Percentiles rank a stretch among this genome's conserved stretches.
These are phyloP conservation scores for Ochropleura plecta DNA, from an alignment of 2,888 invertebrate genomes.

Conservation along the genomic window DNA sequence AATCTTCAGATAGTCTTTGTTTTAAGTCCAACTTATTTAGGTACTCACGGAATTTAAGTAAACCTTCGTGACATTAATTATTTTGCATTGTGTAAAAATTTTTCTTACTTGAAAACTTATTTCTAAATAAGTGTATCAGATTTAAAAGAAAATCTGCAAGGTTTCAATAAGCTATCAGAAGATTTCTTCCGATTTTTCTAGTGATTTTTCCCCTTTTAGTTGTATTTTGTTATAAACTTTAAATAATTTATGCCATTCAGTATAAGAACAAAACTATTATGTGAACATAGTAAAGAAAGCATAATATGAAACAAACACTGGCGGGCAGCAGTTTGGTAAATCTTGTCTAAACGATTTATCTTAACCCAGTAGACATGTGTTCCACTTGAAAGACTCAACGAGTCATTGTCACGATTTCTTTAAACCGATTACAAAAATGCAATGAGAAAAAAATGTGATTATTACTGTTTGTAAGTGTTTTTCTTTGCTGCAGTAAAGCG, in stretches of 20 bases:
- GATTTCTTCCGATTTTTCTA: neutral
- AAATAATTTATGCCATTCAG: no score
- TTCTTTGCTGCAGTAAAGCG: conserved; percentile 2
- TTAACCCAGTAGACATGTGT: neutral
- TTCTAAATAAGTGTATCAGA: neutral
- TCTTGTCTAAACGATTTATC: conserved; percentile 1
- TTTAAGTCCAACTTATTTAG: neutral
- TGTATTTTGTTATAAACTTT: neutral
- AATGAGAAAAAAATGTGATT: conserved; percentile 26
- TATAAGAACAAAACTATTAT: no score
- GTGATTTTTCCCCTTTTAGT: no score
- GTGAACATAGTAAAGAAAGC: neutral
- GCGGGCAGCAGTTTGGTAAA: neutral
- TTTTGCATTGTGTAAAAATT: neutral
- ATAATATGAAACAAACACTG: conserved; percentile 15
- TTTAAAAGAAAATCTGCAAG: neutral
- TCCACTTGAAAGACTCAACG: conserved; percentile 1
- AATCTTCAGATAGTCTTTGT: conserved; percentile 2
- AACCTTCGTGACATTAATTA: neutral
- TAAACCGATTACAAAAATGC: conserved; percentile 25
- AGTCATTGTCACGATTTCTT: conserved; percentile 6
- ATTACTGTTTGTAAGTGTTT: conserved; percentile 11
- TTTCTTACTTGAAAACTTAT: neutral
- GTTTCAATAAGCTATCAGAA: neutral
- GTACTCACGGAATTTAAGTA: neutral